Evolutionary conservation across 1,140 invertebrate genomes (phyloP), one percentile per base, ranked within the genome.

Genomic region (Cotesia chilonis): DNA sequence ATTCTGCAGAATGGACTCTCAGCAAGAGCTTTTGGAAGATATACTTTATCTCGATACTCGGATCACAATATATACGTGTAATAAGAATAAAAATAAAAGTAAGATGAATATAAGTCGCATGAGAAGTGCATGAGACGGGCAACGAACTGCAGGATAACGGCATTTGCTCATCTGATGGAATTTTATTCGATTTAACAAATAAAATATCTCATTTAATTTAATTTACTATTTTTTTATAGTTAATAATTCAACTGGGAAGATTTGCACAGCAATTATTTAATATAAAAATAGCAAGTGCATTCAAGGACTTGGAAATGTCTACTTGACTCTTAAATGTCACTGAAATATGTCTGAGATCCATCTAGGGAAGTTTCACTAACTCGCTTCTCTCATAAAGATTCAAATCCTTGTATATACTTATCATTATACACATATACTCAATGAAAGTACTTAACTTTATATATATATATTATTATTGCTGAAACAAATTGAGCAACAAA

Each of bases 271-370:
- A 20, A 35, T 60, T 35, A 35, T 60, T 60, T 28, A 20, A 60
- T 60, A 60, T 60, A 60, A 60, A 10, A 60, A 60, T 20, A 60
- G 20, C 59, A 28, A 35, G 59, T 28, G 20, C 59, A 60, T 66
- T 41, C 64, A 66, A 66, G 64, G 64, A 66, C 41, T 37, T 52
- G 47, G n/a, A 60, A 60, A 51, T 66, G 64, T n/a, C 47, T 66
- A 14, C 9, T 10, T 28, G 17, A 7, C 4, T 28, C 28, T 51
- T 54, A 66, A 66, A 66, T 66, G 64, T 66, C 64, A 66, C 64
- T 52, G 47, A 51, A n/a, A 17, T 66, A 17, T 28, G 9, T 20
- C n/a, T 28, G 20, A 66, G 52, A 66, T 17, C 64, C 64, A 51
- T 66, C 41, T 66, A 41, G 28, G 38, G 64, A 66, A 66, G 14